Evolutionary conservation across 2,888 invertebrate genomes (phyloP).

Genomic region (Villa cingulata): DNA sequence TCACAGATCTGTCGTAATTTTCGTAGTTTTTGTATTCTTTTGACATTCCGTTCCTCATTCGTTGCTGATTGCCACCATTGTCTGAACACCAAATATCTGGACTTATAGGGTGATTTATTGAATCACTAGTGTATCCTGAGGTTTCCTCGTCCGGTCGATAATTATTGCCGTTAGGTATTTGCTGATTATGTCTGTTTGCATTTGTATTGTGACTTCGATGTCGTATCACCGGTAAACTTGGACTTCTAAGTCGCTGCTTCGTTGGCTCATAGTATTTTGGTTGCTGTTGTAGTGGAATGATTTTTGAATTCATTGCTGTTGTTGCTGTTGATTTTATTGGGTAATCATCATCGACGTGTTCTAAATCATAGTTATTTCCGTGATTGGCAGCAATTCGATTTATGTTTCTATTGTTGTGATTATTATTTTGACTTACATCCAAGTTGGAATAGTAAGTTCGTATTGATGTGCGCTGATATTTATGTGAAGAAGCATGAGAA

Average conservation of each 20-base stretch:
- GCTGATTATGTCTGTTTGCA: conserved; percentile 14
- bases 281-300: background rate
- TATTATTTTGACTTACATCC: conserved; percentile 26
- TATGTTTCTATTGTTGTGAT: background rate
- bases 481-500: conserved; percentile 45
- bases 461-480: conserved; percentile 34
- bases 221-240: conserved; percentile 54
- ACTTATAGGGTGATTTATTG: conserved; percentile 41
- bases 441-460: conserved; percentile 35
- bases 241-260: conserved; percentile 40
- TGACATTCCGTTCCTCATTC: conserved; percentile 3
- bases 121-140: conserved; percentile 73
- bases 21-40: conserved; percentile 12
- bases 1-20: conserved; percentile 9
- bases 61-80: conserved; percentile 19
- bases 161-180: conserved; percentile 37
- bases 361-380: conserved; percentile 7
- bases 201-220: conserved; percentile 15
- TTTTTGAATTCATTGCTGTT: too few species aligned
- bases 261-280: conserved; percentile 4
- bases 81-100: conserved; percentile 38
- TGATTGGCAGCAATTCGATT: background rate
- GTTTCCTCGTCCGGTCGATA: conserved; percentile 56
- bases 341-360: conserved; percentile 6
- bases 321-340: background rate